Base-by-base conservation (phyloP, 2,797 vertebrate species). In the Cossypha polioptera region DNA sequence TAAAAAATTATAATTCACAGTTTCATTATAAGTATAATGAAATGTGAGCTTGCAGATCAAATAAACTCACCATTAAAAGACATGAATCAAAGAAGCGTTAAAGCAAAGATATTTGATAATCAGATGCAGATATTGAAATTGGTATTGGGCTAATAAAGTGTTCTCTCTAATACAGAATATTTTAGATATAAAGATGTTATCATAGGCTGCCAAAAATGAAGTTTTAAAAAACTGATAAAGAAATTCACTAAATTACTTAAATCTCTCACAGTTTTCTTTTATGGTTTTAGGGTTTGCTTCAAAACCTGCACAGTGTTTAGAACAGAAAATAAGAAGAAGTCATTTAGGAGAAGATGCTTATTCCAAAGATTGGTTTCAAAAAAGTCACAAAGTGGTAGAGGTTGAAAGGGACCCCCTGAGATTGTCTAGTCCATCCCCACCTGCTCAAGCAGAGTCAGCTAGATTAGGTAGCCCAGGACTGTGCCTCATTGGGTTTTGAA, bases 21-120 rank as follows among this genome's bases (percentile, higher is more conserved):
- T 80, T 85, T 95, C 22, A 35, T 78, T 75, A 10, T 42, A 82
- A 73, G 4, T 43, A 36, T 82, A 89, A 81, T 78, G 73, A 92
- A 96, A 78, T 88, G 11, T 45, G 55, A 83, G 35, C 48, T 81
- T 81, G 24, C 59, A 94, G 76, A 92, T 88, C 79, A 93, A 91
- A 88, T 10, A 77, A 88, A 76, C 4, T 65, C 66, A 45, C 88
- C 58, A 55, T 88, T 84, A 90, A 86, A 95, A 90, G 18, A 24
- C 7, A 11, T 18, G 42, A 86, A 88, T 91, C 62, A 94, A 92
- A 91, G 91, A 73, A 86, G 3, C 28, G 22, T 84, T 78, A 81
- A 92, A 88, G 28, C 55, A 80, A 48, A 90, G 25, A 65, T 3
- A 77, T 75, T 55, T 78, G 66, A 86, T 73, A 83, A 65, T 88